Evolutionary conservation across 2,113 vertebrate genomes (phyloP), one percentile per base, ranked within the genome.

Genomic region (Anser cygnoides): DNA sequence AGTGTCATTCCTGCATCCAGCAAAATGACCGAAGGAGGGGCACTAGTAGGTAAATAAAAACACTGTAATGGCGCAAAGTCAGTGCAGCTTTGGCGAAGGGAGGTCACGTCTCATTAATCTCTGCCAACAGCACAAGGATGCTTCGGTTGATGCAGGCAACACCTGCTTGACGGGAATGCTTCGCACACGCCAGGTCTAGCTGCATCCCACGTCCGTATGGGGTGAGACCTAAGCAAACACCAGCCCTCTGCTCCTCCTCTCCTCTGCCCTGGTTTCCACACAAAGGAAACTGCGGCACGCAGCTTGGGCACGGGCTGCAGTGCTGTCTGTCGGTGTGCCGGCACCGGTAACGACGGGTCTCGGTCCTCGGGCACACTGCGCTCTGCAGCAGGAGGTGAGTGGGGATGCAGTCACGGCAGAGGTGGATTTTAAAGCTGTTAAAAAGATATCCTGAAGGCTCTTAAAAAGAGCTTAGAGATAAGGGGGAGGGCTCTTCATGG

Each of bases 261-360:
- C 76, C 68, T 76, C 66, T 91, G 91, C 71, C 94, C 96, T 95
- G 91, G 77, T 95, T 97, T 96, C 93, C 77, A 92, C 77, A 75
- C 49, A n/a, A 68, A 89, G 91, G 66, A 89, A 96, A 95, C 22
- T 93, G 78, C 94, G 89, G 77, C 95, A 61, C 26, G 84, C 44
- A 82, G 82, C 81, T 75, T 31, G 87, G 84, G 66, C n/a, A 89
- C 2, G 28, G 83, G 81, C 58, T 89, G 88, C 49, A 71, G 55
- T 33, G 44, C 55, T 0, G 21, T 77, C 86, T 94, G 86, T 77
- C 28, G 3, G 83, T 0, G 0, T 81, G 89, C 92, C 52, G 84
- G 57, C 4, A 1, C 1, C 46, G 83, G 43, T 80, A 88, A 92
- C 84, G 84, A 83, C 80, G 23, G 86, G 31, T 37, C 89, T 63